These are phyloP conservation scores for Lycophotia porphyrea DNA, from an alignment of 2,888 invertebrate species.

Conservation along the genomic window DNA sequence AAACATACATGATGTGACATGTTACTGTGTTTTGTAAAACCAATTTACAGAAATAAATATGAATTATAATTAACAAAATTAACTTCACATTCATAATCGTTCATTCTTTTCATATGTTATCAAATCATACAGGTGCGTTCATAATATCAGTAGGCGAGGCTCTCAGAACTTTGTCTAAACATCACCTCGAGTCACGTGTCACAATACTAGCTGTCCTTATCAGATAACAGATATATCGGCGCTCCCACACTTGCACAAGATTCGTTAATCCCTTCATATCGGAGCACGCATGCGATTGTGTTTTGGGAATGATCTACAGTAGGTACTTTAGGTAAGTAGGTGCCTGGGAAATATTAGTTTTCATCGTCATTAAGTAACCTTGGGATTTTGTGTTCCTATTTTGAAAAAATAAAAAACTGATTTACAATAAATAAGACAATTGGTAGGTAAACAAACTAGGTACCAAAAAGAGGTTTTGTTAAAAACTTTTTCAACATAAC, in stretches of 20 bases:
- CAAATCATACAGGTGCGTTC: not conserved
- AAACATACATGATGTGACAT: no score
- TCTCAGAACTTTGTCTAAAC: not conserved
- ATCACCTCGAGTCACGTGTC: conserved; percentile 36
- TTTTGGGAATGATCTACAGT: conserved; percentile 33
- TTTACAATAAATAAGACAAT: no score
- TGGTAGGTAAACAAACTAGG: no score
- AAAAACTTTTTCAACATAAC: no score
- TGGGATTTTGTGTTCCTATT: not conserved
- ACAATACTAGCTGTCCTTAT: conserved; percentile 35
- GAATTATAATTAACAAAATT: no score
- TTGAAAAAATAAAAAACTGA: no score
- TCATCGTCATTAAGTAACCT: not conserved
- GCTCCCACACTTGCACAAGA: conserved; percentile 53
- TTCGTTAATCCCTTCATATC: conserved; percentile 44
- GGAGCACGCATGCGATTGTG: conserved; percentile 33
- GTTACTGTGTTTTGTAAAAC: no score
- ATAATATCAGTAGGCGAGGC: not conserved
- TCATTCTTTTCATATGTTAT: not conserved
- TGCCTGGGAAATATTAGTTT: not conserved
- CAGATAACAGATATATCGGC: conserved; percentile 49
- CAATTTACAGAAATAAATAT: no score
- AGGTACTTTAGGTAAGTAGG: not conserved
- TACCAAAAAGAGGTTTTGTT: no score
- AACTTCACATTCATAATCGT: not conserved